phyloP scores from a whole-genome alignment of 2,888 invertebrate species.

The Acronicta aceris region DNA sequence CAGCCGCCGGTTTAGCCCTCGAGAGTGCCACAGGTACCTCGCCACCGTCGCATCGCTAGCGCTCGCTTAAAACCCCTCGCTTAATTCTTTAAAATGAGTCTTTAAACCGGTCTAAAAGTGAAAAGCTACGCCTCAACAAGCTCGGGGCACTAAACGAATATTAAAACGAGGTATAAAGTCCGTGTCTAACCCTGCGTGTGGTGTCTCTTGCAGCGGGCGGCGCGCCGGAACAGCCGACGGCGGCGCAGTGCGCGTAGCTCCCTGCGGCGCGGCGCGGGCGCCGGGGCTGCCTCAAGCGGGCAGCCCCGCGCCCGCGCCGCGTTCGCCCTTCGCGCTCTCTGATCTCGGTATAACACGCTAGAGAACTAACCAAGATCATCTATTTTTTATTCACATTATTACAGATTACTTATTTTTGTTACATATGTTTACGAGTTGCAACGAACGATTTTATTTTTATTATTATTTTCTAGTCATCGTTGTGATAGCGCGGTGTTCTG shows the following conservation, averaged over 20 bases:
- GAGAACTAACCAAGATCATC: slow-evolving; percentile 83
- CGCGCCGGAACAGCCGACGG: slow-evolving; percentile 88
- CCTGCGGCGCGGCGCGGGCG: slow-evolving; percentile 70
- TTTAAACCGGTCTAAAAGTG: slow-evolving; percentile 72
- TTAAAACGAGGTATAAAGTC: slow-evolving; percentile 78
- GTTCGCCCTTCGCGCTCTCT: slow-evolving; percentile 79
- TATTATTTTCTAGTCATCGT: slow-evolving; percentile 77
- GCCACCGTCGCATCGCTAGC: slow-evolving; percentile 76
- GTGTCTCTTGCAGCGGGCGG: slow-evolving; percentile 89
- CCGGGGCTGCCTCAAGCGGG: slow-evolving; percentile 45
- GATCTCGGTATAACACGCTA: slow-evolving; percentile 88
- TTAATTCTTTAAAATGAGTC: slow-evolving; percentile 78
- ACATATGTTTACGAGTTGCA: slow-evolving; percentile 69
- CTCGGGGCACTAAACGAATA: slow-evolving; percentile 68
- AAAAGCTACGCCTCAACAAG: slow-evolving; percentile 66
- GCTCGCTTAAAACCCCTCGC: slow-evolving; percentile 82
- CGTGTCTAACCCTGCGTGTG: slow-evolving; percentile 88
- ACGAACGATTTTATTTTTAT: slow-evolving; percentile 73
- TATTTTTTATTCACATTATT: slow-evolving; percentile 78
- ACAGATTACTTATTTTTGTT: slow-evolving; percentile 72
- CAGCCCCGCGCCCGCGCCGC: slow-evolving; percentile 71
- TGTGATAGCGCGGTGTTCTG: slow-evolving; percentile 77
- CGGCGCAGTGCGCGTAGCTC: slow-evolving; percentile 89
- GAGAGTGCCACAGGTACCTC: slow-evolving; percentile 87
- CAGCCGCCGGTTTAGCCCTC: slow-evolving; percentile 88